Conservation (phyloP, 2,888 invertebrate species). For the Pseudococcus jackbeardsleyi region DNA sequence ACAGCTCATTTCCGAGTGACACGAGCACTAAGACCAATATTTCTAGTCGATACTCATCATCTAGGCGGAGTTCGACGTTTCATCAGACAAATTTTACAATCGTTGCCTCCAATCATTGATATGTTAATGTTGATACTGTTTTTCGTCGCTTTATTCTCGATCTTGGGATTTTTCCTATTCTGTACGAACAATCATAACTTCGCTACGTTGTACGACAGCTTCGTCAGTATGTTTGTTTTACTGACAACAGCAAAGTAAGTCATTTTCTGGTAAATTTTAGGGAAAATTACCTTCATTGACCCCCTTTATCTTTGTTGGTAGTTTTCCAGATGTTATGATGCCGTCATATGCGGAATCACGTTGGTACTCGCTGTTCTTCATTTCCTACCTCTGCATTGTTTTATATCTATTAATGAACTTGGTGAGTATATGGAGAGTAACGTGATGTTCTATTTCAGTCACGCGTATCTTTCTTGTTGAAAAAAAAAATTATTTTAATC, state of each 20-base stretch:
- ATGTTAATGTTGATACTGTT: constrained; percentile 88
- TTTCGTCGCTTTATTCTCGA: constrained; percentile 85
- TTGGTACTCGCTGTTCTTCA: constrained; percentile 89
- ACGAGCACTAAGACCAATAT: constrained; percentile 88
- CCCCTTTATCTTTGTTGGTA: constrained; percentile 69
- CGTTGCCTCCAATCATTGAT: constrained; percentile 87
- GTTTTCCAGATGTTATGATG: constrained; percentile 95
- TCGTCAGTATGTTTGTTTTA: constrained; percentile 89
- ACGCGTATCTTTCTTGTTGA: background rate
- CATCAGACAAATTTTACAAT: constrained; percentile 85
- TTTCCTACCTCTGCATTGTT: constrained; percentile 86
- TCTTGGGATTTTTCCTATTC: constrained; percentile 87
- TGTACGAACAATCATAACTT: constrained; percentile 78
- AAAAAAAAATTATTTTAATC: background rate
- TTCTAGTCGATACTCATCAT: constrained; percentile 87
- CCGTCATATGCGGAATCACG: constrained; percentile 84
- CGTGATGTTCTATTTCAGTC: background rate
- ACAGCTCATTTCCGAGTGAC: constrained; percentile 89
- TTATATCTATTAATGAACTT: constrained; percentile 91
- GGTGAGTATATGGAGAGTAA: constrained; percentile 72
- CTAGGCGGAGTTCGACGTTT: constrained; percentile 76
- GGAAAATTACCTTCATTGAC: background rate
- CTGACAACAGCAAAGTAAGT: constrained; percentile 93
- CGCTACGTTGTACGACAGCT: constrained; percentile 82
- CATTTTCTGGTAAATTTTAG: constrained; percentile 15